Conservation (phyloP, 2,888 invertebrate species). For the Protophormia terraenovae region DNA sequence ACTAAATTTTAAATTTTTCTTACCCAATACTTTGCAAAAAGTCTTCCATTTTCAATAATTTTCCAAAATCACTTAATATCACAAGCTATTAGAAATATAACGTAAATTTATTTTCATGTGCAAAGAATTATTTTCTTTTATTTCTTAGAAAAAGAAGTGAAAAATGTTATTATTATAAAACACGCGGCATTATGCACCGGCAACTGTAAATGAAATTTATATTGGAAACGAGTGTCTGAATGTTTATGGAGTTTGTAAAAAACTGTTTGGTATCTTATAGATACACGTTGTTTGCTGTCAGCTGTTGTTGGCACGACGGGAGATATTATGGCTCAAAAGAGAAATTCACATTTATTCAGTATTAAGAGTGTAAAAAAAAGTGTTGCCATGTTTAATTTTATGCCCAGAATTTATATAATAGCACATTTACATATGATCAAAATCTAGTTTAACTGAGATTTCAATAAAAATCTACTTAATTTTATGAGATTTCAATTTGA, state of each 20-base stretch:
- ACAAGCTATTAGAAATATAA: not conserved
- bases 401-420: no score
- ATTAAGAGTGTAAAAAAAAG: not conserved
- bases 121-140: not conserved
- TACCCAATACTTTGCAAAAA: slow-evolving; percentile 48
- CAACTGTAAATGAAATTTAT: slow-evolving; percentile 14
- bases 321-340: slow-evolving; percentile 33
- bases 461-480: no score
- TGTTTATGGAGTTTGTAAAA: slow-evolving; percentile 3
- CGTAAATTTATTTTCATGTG: not conserved
- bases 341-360: slow-evolving; percentile 1
- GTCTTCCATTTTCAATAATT: slow-evolving; percentile 34
- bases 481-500: no score
- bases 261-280: slow-evolving; percentile 53
- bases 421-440: no score
- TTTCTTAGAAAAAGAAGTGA: not conserved
- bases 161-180: not conserved
- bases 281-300: slow-evolving; percentile 53
- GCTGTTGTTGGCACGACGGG: slow-evolving; percentile 13
- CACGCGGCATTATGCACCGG: slow-evolving; percentile 42
- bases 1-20: slow-evolving; percentile 13
- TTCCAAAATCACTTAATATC: not conserved
- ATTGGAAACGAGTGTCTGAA: slow-evolving; percentile 1
- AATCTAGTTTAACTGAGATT: no score
- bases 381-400: not conserved